Conservation (phyloP, 2,888 invertebrate species). For the Monopis laevigella region DNA sequence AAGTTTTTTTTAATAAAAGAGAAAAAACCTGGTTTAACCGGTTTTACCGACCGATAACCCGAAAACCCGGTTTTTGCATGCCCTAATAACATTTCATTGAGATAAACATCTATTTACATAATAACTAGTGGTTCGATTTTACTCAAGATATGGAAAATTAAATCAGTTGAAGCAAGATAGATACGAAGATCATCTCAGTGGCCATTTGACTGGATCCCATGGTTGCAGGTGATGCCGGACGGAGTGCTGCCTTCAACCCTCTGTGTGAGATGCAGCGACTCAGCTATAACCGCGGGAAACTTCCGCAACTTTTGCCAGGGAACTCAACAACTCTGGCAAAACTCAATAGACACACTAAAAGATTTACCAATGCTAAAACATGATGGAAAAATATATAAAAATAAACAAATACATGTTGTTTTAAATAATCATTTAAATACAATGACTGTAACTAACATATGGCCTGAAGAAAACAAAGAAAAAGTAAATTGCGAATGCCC, state of each 20-base stretch:
- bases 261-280: constrained; percentile 36
- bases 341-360: too few species aligned
- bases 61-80: too few species aligned
- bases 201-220: constrained; percentile 44
- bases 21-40: too few species aligned
- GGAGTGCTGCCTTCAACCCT: constrained; percentile 42
- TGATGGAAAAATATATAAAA: constrained; percentile 12
- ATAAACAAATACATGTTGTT: constrained; percentile 27
- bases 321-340: constrained; percentile 33
- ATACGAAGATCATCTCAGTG: constrained; percentile 17
- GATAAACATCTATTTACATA: too few species aligned
- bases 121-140: too few species aligned
- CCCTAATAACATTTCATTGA: too few species aligned
- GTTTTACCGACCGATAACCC: too few species aligned
- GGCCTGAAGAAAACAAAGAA: too few species aligned
- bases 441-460: background rate
- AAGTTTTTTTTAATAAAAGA: too few species aligned
- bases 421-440: constrained; percentile 24
- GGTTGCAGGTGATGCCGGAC: constrained; percentile 48
- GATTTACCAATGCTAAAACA: constrained; percentile 25
- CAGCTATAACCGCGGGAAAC: constrained; percentile 35
- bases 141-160: too few species aligned
- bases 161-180: too few species aligned
- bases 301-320: constrained; percentile 37
- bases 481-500: constrained; percentile 38